Evolutionary conservation across 2,888 invertebrate species (phyloP), one percentile per base, ranked within the genome.

Genomic region (Brachypterus glaber): DNA sequence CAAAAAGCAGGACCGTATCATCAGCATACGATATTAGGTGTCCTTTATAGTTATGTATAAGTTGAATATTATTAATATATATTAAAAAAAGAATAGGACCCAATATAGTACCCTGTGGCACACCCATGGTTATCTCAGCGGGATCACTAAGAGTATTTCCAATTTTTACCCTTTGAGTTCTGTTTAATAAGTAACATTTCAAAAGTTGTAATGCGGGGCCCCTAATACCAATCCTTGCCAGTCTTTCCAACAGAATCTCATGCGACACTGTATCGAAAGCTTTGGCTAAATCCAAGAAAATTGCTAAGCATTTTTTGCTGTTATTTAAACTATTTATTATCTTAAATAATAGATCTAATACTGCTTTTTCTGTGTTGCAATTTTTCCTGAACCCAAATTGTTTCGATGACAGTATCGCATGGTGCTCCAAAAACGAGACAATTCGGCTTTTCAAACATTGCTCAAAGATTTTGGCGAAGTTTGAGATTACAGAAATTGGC

Each of bases 101-200:
- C 24, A 24, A 24, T 24, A 24, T n/a, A 9, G 24, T 24, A n/a
- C 24, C 24, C 24, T 24, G 24, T n/a, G 24, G 24, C n/a, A 24
- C 24, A 24, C 24, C 24, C 8, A 24, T 24, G 8, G 8, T n/a
- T 24, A 24, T 24, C 24, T n/a, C n/a, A 8, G n/a, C n/a, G 8
- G 8, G 8, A 24, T 24, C 24, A n/a, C 24, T 24, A n/a, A 24
- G 24, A 24, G 24, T 24, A n/a, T n/a, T n/a, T 9, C n/a, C n/a
- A 9, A 24, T 24, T 24, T 24, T 24, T 9, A 24, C 24, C 24
- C 8, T 24, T 24, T 24, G 24, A n/a, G 8, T 9, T 24, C 24
- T 8, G 24, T 24, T n/a, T 9, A n/a, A 24, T 24, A 24, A n/a
- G n/a, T 24, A 24, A 24, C 24, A 9, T n/a, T 24, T 24, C 8